Evolutionary conservation across 1,140 invertebrate species (phyloP).

Genomic region (Notospermus geniculatus): DNA sequence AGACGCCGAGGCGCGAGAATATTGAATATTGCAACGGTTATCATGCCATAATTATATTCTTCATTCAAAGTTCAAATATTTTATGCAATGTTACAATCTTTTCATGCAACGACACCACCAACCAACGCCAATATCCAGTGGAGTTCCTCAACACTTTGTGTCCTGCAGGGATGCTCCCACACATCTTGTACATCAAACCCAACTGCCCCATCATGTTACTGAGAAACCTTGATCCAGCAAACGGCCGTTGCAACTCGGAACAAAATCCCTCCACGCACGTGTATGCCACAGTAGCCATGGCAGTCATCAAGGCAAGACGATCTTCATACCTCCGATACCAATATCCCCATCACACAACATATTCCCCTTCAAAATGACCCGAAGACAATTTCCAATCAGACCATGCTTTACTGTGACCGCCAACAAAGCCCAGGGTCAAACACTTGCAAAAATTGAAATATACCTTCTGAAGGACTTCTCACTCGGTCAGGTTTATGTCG

Average conservation of each 20-base stretch:
- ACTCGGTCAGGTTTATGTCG: not conserved
- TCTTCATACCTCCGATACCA: conserved; percentile 30
- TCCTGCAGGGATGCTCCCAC: not conserved
- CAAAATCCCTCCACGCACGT: conserved; percentile 1
- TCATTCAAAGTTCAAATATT: no score
- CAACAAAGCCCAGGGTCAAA: conserved; percentile 9
- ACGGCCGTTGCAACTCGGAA: conserved; percentile 26
- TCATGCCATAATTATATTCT: no score
- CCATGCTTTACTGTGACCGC: conserved; percentile 6
- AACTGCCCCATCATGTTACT: not conserved
- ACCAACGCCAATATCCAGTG: not conserved
- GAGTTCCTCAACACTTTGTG: conserved; percentile 2
- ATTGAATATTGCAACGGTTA: no score
- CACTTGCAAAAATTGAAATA: not conserved
- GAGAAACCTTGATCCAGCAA: conserved; percentile 54
- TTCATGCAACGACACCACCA: not conserved
- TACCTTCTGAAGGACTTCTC: not conserved
- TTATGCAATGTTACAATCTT: no score
- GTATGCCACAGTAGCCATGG: conserved; percentile 19
- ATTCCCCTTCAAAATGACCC: conserved; percentile 48
- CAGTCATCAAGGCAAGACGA: conserved; percentile 14
- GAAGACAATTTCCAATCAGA: conserved; percentile 59
- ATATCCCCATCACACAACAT: conserved; percentile 24
- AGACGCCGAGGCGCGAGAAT: no score
- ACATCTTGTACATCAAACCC: not conserved